These are phyloP conservation scores for Zonotrichia leucophrys DNA, from an alignment of 2,113 vertebrate genomes.

Conservation along the genomic window DNA sequence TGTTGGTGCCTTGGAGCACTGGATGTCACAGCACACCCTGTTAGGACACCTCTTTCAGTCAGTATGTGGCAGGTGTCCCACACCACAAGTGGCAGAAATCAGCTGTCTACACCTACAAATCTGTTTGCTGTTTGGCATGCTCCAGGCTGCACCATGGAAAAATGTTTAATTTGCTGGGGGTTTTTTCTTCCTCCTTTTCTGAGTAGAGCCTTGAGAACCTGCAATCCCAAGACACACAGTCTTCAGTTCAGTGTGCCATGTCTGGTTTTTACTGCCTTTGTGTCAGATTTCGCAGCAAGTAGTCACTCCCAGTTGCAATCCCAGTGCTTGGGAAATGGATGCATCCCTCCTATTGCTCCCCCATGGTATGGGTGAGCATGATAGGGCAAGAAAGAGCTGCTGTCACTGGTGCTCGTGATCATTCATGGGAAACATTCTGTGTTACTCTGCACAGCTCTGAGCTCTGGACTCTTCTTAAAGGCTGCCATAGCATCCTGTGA, in stretches of 20 bases:
- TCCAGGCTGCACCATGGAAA: background rate
- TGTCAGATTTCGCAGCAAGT: background rate
- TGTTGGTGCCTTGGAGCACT: background rate
- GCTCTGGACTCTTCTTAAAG: background rate
- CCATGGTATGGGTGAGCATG: background rate
- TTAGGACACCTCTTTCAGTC: background rate
- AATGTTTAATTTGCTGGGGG: background rate
- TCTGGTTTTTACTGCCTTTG: background rate
- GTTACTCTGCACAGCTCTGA: background rate
- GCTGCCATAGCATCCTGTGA: background rate
- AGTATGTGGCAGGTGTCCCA: background rate
- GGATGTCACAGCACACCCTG: background rate
- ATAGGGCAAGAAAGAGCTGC: background rate
- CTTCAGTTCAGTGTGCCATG: background rate
- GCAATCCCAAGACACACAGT: background rate
- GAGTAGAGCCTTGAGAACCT: background rate
- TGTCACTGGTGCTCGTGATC: background rate
- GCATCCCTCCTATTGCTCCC: background rate
- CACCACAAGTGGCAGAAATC: background rate
- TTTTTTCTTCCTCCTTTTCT: background rate
- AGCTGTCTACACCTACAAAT: background rate
- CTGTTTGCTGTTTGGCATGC: background rate
- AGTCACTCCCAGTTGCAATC: background rate
- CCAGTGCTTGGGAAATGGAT: background rate
- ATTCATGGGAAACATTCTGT: background rate